phyloP scores from a whole-genome alignment of 2,113 vertebrate genomes.

The Macquaria australasica region DNA sequence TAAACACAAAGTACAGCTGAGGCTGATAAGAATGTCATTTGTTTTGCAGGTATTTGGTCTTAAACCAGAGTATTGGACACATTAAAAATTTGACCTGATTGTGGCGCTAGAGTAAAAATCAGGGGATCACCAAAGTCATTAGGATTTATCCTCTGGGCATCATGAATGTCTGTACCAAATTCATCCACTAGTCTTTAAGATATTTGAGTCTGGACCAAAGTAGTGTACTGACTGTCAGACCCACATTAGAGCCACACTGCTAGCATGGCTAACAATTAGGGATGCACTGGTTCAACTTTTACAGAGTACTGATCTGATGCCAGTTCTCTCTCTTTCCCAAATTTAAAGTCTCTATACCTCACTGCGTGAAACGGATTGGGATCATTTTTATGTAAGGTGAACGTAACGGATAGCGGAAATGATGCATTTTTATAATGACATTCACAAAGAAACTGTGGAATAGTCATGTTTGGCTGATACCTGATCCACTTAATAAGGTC shows the following conservation, averaged over 20 bases:
- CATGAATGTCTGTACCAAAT: background rate
- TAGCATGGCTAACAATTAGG: background rate
- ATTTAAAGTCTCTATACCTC: background rate
- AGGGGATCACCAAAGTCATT: no score
- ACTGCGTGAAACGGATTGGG: background rate
- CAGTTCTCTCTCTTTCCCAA: no score
- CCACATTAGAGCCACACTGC: background rate
- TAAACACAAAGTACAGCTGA: background rate
- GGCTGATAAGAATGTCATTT: background rate
- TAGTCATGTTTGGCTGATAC: background rate
- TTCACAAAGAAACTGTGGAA: background rate
- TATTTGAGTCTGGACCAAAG: background rate
- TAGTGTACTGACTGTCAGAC: background rate
- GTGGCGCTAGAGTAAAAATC: no score
- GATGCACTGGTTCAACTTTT: background rate
- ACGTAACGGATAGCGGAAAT: no score
- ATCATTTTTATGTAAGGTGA: background rate
- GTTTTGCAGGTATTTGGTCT: background rate
- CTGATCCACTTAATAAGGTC: background rate
- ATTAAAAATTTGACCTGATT: no score
- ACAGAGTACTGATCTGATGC: background rate
- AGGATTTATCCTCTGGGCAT: background rate
- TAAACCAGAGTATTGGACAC: background rate
- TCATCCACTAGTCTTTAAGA: background rate
- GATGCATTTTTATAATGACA: background rate